Evolutionary conservation across 2,113 vertebrate genomes (phyloP).

Genomic region (Rhabdornis inornatus): DNA sequence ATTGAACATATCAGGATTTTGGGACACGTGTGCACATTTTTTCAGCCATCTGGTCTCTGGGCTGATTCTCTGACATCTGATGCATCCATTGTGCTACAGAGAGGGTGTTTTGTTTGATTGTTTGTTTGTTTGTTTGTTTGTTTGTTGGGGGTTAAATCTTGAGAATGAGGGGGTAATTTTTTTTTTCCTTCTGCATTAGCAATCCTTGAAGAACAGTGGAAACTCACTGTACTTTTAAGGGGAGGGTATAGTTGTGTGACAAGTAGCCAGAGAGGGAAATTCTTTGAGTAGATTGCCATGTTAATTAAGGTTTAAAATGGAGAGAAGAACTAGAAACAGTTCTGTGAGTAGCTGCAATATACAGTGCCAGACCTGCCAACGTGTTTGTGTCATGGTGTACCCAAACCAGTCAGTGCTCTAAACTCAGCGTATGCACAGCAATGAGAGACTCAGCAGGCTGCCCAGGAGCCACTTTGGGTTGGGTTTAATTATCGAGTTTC

Average conservation of each 20-base stretch:
- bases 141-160: neutral
- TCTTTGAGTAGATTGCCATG: neutral
- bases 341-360: neutral
- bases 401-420: neutral
- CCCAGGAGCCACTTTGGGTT: neutral
- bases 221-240: neutral
- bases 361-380: neutral
- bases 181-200: neutral
- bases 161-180: neutral
- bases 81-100: neutral
- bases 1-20: neutral
- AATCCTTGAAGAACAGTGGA: neutral
- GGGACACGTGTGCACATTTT: accelerated
- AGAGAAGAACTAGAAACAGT: neutral
- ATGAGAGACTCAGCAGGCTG: neutral
- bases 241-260: neutral
- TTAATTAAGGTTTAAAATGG: neutral
- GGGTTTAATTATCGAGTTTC: neutral
- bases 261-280: neutral
- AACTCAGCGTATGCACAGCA: neutral
- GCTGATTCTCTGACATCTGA: neutral
- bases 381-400: neutral
- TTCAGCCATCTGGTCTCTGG: neutral
- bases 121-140: no score
- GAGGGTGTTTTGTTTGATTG: no score